Evolutionary conservation across 2,113 vertebrate species (phyloP), one percentile per base, ranked within the genome.

Genomic region (Gallinago undulata): DNA sequence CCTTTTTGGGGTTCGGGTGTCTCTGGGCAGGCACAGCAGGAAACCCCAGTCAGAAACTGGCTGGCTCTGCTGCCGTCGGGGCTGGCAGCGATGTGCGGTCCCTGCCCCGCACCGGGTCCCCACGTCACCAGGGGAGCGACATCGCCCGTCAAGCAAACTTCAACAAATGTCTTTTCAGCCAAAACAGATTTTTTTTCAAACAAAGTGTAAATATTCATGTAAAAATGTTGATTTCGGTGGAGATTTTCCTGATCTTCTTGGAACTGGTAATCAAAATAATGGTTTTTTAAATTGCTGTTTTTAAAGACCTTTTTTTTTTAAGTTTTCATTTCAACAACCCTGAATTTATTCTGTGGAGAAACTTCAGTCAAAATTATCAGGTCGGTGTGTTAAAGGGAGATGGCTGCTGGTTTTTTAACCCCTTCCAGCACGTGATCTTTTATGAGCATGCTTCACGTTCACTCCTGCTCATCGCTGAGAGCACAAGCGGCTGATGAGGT

Each of bases 201-300:
- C 78, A 30, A 69, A 83, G 39, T 88, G 85, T 94, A 95, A 96
- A 94, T 95, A 95, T 96, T 96, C 85, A 85, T 93, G 90, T 79
- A 67, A 92, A 97, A 96, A 95, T 88, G 86, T 73, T 68, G 85
- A 50, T 93, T 94, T 93, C 22, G 3, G 93, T 80, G 73, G 76
- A 87, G 87, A 78, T 92, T 92, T 93, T 90, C 94, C 93, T 55
- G 45, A 92, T 97, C 89, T 83, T 77, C 89, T 92, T 92, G 86
- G 93, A 92, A 77, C 60, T 4, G 28, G 25, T 63, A 86, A 89
- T 91, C 92, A 93, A 94, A 93, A 92, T 73, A 83, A 85, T 69
- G 68, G 57, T 64, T 64, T 93, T 95, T 88, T 37, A 60, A 94
- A 73, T 73, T 48, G 25, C 53, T 87, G 64, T 64, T 91, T 89